These are phyloP conservation scores for Thalassarche chlororhynchos DNA, from an alignment of 2,113 vertebrate genomes.

Conservation along the genomic window DNA sequence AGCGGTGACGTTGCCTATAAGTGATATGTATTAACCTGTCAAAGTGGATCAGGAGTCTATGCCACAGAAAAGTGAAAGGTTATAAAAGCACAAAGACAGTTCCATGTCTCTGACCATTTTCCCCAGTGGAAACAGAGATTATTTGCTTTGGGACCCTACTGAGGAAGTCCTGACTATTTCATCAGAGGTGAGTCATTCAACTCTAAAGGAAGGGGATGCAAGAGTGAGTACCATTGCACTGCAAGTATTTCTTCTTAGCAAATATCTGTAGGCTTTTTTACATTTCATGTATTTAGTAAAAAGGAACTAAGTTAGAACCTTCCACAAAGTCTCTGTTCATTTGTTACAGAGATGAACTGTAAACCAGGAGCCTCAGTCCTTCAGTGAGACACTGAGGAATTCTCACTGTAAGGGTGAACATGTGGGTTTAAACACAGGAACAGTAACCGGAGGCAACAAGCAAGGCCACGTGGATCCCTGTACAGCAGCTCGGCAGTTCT, in stretches of 20 bases:
- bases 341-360: not conserved
- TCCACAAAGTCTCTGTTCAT: not conserved
- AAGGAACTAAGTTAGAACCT: not conserved
- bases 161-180: not conserved
- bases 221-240: not conserved
- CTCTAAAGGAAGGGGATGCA: not conserved
- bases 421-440: not conserved
- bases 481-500: not conserved
- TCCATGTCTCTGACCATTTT: not conserved
- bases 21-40: conserved; percentile 50
- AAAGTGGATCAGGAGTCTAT: conserved; percentile 24
- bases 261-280: not conserved
- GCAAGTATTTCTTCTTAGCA: not conserved
- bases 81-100: conserved; percentile 18
- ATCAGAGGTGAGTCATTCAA: not conserved
- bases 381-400: not conserved
- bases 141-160: not conserved
- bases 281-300: not conserved
- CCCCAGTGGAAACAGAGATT: not conserved
- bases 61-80: conserved; percentile 5
- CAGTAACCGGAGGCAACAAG: not conserved
- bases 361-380: not conserved
- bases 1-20: not conserved
- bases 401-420: not conserved
- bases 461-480: not conserved